A percentile compares a stretch with the other conserved stretches of the same genome.
Conservation (phyloP, 2,113 vertebrate species). For the Pomatostomus ruficeps region DNA sequence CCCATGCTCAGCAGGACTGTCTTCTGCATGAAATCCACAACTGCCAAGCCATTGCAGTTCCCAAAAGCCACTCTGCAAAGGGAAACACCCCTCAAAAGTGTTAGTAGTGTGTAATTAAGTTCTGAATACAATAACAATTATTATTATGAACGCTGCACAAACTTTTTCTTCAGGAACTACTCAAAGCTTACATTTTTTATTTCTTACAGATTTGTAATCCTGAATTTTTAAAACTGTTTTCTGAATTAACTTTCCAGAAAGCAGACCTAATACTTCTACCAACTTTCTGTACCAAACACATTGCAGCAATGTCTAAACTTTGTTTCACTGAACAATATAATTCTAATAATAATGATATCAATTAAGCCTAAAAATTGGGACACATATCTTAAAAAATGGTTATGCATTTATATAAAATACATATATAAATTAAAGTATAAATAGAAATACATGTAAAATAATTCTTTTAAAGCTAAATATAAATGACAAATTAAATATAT, state of each 20-base stretch:
- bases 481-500: background rate
- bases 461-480: background rate
- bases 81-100: background rate
- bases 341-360: background rate
- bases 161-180: background rate
- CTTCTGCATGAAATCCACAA: conserved; percentile 97
- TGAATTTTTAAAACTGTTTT: background rate
- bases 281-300: background rate
- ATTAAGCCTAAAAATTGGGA: background rate
- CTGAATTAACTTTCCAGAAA: background rate
- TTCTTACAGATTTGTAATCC: background rate
- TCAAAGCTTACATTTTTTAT: background rate
- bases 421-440: background rate
- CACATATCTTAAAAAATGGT: background rate
- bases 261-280: background rate
- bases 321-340: background rate
- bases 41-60: conserved; percentile 89
- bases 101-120: background rate
- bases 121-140: background rate
- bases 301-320: background rate
- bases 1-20: conserved; percentile 90
- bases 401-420: background rate
- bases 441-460: background rate
- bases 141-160: background rate
- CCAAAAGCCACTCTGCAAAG: conserved; percentile 88